Conservation (phyloP, 2,797 vertebrate species). For the Potorous gilbertii region DNA sequence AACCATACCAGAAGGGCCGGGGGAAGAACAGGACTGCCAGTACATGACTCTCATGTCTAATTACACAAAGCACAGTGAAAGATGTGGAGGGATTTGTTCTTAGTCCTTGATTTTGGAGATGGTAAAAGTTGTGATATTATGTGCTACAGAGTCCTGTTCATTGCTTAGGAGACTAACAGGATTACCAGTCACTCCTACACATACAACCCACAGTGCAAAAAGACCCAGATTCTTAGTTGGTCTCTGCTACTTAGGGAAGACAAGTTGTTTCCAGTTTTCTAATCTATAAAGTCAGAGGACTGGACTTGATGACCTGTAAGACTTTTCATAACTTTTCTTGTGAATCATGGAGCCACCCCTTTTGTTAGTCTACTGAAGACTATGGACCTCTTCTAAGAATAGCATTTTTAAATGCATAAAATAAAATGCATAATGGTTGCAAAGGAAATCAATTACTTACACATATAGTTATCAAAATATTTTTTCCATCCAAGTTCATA, state of each 20-base stretch:
- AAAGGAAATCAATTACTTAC: background rate
- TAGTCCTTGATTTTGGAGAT: background rate
- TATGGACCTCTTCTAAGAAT: background rate
- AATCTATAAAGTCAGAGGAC: background rate
- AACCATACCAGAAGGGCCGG: background rate
- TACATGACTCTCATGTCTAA: background rate
- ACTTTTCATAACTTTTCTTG: background rate
- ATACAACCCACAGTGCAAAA: background rate
- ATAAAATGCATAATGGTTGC: background rate
- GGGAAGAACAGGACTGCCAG: background rate
- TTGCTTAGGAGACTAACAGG: background rate
- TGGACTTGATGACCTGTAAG: background rate
- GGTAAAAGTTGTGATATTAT: background rate
- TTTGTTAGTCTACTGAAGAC: background rate
- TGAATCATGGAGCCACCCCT: background rate
- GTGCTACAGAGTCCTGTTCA: background rate
- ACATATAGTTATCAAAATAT: background rate
- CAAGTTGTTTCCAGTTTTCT: background rate
- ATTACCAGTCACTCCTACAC: background rate
- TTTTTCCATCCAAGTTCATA: background rate
- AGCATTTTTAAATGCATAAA: background rate
- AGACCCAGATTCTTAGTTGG: background rate
- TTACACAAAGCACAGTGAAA: background rate
- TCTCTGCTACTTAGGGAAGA: background rate
- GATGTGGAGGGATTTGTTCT: background rate